phyloP scores from a whole-genome alignment of 23 tunicate species.

The Styela clava region DNA sequence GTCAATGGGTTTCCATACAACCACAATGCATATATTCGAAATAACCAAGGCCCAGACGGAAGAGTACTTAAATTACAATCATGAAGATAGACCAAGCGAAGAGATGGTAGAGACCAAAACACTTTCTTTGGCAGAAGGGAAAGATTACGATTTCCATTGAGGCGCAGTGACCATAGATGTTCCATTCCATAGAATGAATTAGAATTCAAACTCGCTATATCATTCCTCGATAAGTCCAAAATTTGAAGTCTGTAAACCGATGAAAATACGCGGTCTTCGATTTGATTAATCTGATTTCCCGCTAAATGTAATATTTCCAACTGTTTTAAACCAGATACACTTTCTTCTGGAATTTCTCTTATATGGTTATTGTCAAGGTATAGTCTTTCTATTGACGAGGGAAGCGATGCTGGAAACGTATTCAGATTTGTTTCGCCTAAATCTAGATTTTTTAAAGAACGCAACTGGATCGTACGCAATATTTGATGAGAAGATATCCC shows the following conservation, averaged over 20 bases:
- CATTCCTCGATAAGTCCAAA: conserved; percentile 58
- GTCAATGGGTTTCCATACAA: conserved; percentile 73
- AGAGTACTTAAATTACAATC: conserved; percentile 50
- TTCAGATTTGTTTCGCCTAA: conserved; percentile 39
- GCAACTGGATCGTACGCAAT: background rate
- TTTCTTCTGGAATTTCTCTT: background rate
- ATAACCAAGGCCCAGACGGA: conserved; percentile 58
- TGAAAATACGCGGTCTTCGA: conserved; percentile 34
- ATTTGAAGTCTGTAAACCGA: conserved; percentile 5
- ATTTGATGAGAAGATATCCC: background rate
- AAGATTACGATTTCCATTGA: conserved; percentile 46
- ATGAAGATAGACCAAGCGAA: conserved; percentile 51
- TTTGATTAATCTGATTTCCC: conserved; percentile 30
- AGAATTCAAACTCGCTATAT: conserved; percentile 14
- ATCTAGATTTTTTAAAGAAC: conserved; percentile 32
- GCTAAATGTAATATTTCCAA: conserved; percentile 50
- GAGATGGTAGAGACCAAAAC: conserved; percentile 22
- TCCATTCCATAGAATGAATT: conserved; percentile 41
- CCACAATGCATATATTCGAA: conserved; percentile 35
- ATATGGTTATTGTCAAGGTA: conserved; percentile 49
- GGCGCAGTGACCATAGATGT: conserved; percentile 23
- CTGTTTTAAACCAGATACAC: background rate
- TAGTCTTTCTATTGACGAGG: conserved; percentile 32
- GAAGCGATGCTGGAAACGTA: conserved; percentile 20
- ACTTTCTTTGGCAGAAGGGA: conserved; percentile 40